These are phyloP conservation scores for Sebastes goodei DNA, from an alignment of 2,797 vertebrate species.

Conservation along the genomic window DNA sequence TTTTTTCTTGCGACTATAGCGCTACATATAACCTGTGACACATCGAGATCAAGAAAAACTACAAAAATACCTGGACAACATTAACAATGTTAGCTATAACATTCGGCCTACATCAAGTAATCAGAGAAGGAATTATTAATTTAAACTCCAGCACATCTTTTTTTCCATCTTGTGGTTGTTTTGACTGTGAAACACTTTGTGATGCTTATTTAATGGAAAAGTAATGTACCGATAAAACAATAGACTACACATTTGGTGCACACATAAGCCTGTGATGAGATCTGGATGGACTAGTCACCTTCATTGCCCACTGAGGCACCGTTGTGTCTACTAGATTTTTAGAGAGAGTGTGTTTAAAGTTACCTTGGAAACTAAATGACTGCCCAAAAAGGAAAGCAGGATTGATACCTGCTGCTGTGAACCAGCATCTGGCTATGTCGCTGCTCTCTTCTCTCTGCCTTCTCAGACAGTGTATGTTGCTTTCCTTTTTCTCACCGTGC, in stretches of 20 bases:
- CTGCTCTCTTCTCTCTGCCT: not conserved
- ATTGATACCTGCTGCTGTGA: slow-evolving; percentile 30
- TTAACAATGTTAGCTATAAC: not conserved
- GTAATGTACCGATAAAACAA: too few relatives aligned
- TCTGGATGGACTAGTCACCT: not conserved
- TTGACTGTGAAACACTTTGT: not conserved
- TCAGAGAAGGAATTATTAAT: not conserved
- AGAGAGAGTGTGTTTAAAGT: slow-evolving; percentile 24
- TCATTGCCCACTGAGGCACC: not conserved
- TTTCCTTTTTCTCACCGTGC: not conserved
- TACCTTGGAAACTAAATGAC: slow-evolving; percentile 51
- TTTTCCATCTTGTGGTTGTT: not conserved
- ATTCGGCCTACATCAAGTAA: not conserved
- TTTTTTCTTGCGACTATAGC: not conserved
- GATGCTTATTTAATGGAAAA: not conserved
- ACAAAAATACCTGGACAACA: not conserved
- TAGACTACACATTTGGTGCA: not conserved
- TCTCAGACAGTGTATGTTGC: not conserved
- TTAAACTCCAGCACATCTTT: not conserved
- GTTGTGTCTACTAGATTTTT: not conserved
- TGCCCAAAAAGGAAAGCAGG: slow-evolving; percentile 18
- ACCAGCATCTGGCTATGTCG: slow-evolving; percentile 4
- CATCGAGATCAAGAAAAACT: not conserved
- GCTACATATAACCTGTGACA: not conserved
- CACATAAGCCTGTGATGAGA: not conserved